Percentiles rank a stretch among this genome's conserved stretches.
Evolutionary conservation across 2,113 vertebrate genomes (phyloP).

Genomic region (Holacanthus passer): DNA sequence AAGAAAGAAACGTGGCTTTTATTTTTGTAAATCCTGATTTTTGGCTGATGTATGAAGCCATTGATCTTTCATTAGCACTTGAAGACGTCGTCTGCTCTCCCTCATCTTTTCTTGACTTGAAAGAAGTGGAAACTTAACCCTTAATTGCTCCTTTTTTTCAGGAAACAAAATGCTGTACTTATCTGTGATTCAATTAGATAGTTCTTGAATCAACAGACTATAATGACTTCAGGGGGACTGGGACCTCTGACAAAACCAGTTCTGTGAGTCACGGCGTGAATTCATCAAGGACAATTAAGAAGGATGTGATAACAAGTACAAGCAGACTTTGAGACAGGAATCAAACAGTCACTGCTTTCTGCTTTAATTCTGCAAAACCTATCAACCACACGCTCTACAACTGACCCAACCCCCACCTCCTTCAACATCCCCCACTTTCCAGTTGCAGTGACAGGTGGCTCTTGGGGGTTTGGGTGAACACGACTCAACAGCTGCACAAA

Average conservation of each 20-base stretch:
- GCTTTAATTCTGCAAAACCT: conserved; percentile 24
- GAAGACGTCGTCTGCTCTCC: conserved; percentile 20
- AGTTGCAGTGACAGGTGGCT: conserved; percentile 86
- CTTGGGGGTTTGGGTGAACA: conserved; percentile 76
- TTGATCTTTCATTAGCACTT: conserved; percentile 18
- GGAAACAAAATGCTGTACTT: conserved; percentile 5
- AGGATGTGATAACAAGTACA: not conserved
- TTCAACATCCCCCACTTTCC: conserved; percentile 68
- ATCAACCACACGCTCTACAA: not conserved
- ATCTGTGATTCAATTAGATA: conserved; percentile 52
- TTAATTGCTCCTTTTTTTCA: conserved; percentile 3
- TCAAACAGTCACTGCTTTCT: conserved; percentile 6
- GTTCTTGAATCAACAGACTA: conserved; percentile 12
- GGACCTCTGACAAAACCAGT: conserved; percentile 23
- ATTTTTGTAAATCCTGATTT: not conserved
- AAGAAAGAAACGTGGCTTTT: not conserved
- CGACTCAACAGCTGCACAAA: conserved; percentile 86
- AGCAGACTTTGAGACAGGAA: conserved; percentile 12
- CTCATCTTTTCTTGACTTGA: conserved; percentile 17
- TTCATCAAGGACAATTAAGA: conserved; percentile 16
- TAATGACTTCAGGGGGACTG: conserved; percentile 14
- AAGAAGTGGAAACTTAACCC: conserved; percentile 19
- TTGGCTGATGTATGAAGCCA: not conserved
- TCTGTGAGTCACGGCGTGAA: conserved; percentile 19
- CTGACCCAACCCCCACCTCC: conserved; percentile 62